Base-by-base conservation (phyloP, 2,113 vertebrate species). In the Datnioides undecimradiatus region DNA sequence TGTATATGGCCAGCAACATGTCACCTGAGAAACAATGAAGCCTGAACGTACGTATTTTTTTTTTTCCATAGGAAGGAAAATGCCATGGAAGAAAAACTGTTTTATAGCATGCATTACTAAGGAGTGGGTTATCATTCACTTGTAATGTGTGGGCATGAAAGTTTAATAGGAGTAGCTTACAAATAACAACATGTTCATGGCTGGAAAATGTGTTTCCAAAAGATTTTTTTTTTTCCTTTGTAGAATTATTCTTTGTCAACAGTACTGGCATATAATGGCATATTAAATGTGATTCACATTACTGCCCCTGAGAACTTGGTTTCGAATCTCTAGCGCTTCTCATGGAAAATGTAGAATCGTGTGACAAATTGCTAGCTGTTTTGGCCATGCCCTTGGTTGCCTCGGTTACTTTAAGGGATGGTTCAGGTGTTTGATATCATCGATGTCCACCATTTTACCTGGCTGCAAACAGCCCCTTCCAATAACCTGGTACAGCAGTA, bases 11-110 rank as follows among this genome's bases (percentile, higher is more conserved):
- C 52, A 52, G 25, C 65, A 84, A 36, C 45, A 59, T 71, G 54
- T 73, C 77, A 76, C 71, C 67, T 27, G 70, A 78, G 68, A 70
- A 73, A 73, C 46, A 3, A 45, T 68, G 46, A 48, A 6, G 66
- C 19, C 23, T 57, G 31, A 65, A 71, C 58, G 69, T 29, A 4
- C 3, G 58, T 72, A 55, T 62, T 75, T 70, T 57, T 13, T 72
- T 60, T 62, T 75, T 70, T 57, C 17, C 23, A 48, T 43, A 41
- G 68, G 45, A 43, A 36, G 27, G 45, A 62, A 43, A 23, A 69
- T n/a, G 54, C 25, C 2, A 8, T n/a, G n/a, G 27, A 36, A 31
- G 27, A 41, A 36, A 62, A 58, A 0, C 2, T 4, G 27, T 63
- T 7, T 64, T 17, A 41, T 11, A 63, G 41, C 2, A 57, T 17